Evolutionary conservation across 1,140 invertebrate species (phyloP).

Genomic region (Scaptomyza graminum): DNA sequence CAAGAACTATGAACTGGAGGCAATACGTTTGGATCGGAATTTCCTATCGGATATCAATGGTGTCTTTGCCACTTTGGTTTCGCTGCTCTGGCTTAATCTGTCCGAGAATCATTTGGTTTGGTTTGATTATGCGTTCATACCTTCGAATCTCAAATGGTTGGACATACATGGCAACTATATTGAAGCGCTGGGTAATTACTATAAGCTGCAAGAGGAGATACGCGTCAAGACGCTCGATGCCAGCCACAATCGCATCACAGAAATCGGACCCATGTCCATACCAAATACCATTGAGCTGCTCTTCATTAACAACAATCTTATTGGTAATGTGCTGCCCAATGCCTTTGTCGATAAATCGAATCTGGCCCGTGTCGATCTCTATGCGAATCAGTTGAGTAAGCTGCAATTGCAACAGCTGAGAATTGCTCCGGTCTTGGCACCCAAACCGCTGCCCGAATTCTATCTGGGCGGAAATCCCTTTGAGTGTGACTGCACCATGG

Average conservation of each 20-base stretch:
- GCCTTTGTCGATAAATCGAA: conserved; percentile 94
- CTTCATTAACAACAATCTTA: conserved; percentile 95
- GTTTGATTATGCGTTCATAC: conserved; percentile 96
- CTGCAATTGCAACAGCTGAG: conserved; percentile 92
- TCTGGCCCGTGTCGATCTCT: conserved; percentile 93
- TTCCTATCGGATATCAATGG: conserved; percentile 94
- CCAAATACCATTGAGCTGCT: conserved; percentile 95
- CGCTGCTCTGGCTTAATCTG: conserved; percentile 93
- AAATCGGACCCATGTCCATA: conserved; percentile 91
- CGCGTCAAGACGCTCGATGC: conserved; percentile 92
- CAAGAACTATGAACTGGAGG: conserved; percentile 90
- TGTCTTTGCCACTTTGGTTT: conserved; percentile 91
- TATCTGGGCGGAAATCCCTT: conserved; percentile 95
- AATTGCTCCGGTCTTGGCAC: conserved; percentile 88
- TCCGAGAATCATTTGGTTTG: conserved; percentile 95
- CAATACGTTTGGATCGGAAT: conserved; percentile 93
- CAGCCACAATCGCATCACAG: conserved; percentile 93
- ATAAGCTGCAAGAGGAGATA: conserved; percentile 91
- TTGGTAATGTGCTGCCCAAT: conserved; percentile 90
- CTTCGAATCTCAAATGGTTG: conserved; percentile 94
- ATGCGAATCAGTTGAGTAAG: conserved; percentile 92
- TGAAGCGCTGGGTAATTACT: conserved; percentile 93
- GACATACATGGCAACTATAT: conserved; percentile 95
- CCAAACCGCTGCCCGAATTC: conserved; percentile 91
- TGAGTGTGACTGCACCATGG: conserved; percentile 96